Base-by-base conservation (phyloP, 2,888 invertebrate genomes). In the Patella pellucida region DNA sequence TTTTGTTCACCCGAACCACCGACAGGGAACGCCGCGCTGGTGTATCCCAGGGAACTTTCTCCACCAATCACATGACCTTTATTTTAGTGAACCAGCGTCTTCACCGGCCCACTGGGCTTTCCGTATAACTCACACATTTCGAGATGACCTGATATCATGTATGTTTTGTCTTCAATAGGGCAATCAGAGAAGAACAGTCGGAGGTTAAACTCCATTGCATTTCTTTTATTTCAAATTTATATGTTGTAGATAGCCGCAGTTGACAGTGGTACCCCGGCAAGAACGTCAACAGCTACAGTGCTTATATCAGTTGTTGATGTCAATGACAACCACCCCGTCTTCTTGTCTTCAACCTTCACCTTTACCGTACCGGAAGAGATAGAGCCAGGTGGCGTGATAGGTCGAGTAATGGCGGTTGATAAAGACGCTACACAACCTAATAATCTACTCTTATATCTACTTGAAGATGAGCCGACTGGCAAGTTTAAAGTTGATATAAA, bases 381-480 rank as follows among this genome's bases (percentile, higher is more conserved):
- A 52, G 62, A 71, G 16, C 74, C 78, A 41, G 83, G 82, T 14
- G 75, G 78, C 27, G 73, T 75, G 23, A 75, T 81, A 14, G 83
- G 82, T 12, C 70, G 68, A 12, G 74, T 82, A 3, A 41, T 52
- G 12, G 83, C 83, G 15, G 67, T 71, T 12, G 83, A 83, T 68
- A 67, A 51, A 11, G 83, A 83, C 71, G 79, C 81, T 23, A 80
- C 79, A 7, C 69, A 70, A 31, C 83, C 83, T 41, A 83, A 83
- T 74, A 83, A 82, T 68, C 68, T 78, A 14, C 16, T 83, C 15
- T 67, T 83, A 16, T 83, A 81, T 72, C 73, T 79, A 16, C 68
- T 83, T 41, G 76, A 79, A 54, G 76, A 75, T 51, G 81, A 83
- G 52, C 54, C 79, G 3, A 73, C 74, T 23, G 83, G 83, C 51